Percentiles rank a stretch among this genome's conserved stretches.
phyloP scores from a whole-genome alignment of 2,113 vertebrate genomes.

The Rhinolophus ferrumequinum region DNA sequence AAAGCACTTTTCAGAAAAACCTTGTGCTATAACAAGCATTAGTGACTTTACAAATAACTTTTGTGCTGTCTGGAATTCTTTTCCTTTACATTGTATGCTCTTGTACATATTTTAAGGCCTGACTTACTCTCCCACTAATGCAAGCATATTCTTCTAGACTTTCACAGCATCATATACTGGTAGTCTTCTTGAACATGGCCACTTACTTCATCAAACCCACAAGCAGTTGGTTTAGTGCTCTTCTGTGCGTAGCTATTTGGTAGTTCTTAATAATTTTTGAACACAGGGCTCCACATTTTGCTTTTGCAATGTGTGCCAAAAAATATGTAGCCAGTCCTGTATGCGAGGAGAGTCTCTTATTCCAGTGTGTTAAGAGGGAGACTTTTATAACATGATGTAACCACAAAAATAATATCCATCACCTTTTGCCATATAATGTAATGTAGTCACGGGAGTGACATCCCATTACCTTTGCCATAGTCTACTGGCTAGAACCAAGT shows the following conservation, averaged over 20 bases:
- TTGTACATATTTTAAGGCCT: not conserved
- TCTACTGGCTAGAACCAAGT: not conserved
- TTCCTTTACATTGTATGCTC: not conserved
- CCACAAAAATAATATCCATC: not conserved
- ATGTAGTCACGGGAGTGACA: not conserved
- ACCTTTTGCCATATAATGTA: not conserved
- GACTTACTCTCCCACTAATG: not conserved
- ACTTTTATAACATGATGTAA: not conserved
- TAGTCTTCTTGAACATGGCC: not conserved
- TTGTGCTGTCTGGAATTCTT: not conserved
- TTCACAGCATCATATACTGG: not conserved
- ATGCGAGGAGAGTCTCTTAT: not conserved
- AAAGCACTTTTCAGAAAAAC: constrained; percentile 28
- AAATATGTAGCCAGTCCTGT: not conserved
- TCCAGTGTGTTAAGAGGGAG: not conserved
- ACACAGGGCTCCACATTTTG: not conserved
- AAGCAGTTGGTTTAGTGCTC: not conserved
- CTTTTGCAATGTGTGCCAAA: not conserved
- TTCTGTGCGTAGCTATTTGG: not conserved
- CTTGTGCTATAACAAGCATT: not conserved
- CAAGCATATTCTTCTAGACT: not conserved
- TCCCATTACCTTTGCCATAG: not conserved
- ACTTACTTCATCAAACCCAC: not conserved
- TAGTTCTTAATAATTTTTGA: not conserved
- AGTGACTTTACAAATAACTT: not conserved